Evolutionary conservation across 2,797 vertebrate genomes (phyloP), one percentile per base, ranked within the genome.

Genomic region (Coregonus sp.): DNA sequence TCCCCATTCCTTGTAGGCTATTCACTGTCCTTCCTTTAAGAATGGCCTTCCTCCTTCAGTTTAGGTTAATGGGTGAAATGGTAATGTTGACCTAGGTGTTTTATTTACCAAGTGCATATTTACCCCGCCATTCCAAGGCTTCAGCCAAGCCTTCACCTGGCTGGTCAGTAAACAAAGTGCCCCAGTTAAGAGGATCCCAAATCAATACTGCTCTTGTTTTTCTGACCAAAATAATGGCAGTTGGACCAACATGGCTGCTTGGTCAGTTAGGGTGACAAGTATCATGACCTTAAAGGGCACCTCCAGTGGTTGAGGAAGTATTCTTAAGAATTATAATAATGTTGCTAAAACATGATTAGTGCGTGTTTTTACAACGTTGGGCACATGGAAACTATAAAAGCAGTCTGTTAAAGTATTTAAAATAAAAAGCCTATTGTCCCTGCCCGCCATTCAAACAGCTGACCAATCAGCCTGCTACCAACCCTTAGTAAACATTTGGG

Each of bases 191-290:
- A 90, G 86, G 88, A 92, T 89, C 90, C 87, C 81, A 86, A 91
- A 94, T 94, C 93, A 93, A 94, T 94, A 93, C 85, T 70, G 79
- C 89, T 89, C 88, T 93, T 90, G 90, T 92, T 89, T 90, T 83
- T 88, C 85, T 79, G 75, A 85, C 79, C 31, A 33, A 78, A 83
- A 85, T 89, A 92, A 88, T 88, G 86, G 81, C 85, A 88, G 82
- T 59, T 81, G 29, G 12, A 80, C 86, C 85, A 82, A 85, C 82
- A 29, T 80, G 80, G 75, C 74, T 86, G 88, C 84, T 88, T 86
- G 87, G 87, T 87, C 87, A 90, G 90, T 90, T 85, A 90, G 89
- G 87, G 87, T 90, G 86, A 89, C 80, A 72, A 72, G 78, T 81
- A 80, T 79, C 83, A 85, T 89, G 86, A 92, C 83, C 83, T 72